Conservation (phyloP, 2,113 vertebrate species). For the Onychostruthus taczanowskii region DNA sequence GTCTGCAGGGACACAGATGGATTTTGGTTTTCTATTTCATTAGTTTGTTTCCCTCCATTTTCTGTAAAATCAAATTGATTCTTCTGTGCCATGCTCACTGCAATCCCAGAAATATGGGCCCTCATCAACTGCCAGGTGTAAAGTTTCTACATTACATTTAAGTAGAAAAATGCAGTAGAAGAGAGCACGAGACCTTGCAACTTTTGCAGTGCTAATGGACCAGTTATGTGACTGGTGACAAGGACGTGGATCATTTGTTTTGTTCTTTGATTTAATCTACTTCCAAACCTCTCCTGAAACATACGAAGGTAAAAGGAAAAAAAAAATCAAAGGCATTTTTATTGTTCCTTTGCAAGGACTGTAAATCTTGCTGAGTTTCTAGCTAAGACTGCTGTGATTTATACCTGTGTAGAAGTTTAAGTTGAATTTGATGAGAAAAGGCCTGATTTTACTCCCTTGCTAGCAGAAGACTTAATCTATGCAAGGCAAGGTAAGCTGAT, state of each 20-base stretch:
- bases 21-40: background rate
- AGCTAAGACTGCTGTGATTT: background rate
- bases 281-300: background rate
- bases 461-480: background rate
- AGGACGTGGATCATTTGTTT: background rate
- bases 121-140: background rate
- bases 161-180: background rate
- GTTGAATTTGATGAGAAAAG: background rate
- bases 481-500: background rate
- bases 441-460: background rate
- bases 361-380: background rate
- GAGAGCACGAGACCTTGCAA: background rate
- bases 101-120: accelerated
- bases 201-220: background rate
- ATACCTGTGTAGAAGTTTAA: background rate
- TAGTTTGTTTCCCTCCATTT: background rate
- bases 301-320: background rate
- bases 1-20: background rate
- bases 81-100: background rate
- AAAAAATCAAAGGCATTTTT: background rate
- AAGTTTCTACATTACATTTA: background rate
- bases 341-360: background rate
- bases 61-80: background rate
- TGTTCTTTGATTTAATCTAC: background rate
- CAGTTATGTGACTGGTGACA: background rate